Base-by-base conservation (phyloP, 2,888 invertebrate genomes). In the Dryobotodes eremita region DNA sequence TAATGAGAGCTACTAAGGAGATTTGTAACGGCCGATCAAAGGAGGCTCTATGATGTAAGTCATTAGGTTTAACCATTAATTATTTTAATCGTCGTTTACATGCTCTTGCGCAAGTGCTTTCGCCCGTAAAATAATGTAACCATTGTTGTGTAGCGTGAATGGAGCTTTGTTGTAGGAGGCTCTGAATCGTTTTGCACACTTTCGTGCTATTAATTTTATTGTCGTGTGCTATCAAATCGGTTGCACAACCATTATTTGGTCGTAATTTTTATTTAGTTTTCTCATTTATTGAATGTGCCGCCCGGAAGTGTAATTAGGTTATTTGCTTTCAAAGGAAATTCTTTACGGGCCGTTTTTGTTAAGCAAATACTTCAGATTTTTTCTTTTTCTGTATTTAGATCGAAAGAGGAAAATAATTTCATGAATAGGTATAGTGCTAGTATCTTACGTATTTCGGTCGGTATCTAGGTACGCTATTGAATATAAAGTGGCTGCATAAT, bases 21-120 rank as follows among this genome's bases (percentile, higher is more conserved):
- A 88, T 90, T 94, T 93, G 90, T 93, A 91, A 88, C 80, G 83
- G 82, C 84, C 57, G 86, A 90, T 93, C 90, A 92, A 93, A 92
- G 90, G 86, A 84, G 88, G 77, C 87, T 82, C 83, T 92, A 89
- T 94, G 94, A 95, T 92, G 94, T 93, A 95, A 94, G 92, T 93
- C 91, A 95, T 96, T 95, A 95, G 92, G 90, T 92, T 92, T 89
- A 92, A 90, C 92, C 93, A 96, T 96, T 96, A 96, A 95, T 96
- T 95, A 96, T 94, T 94, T 95, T 95, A 94, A 96, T 94, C 92
- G 93, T 91, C 94, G 92, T 95, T 95, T 94, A 95, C 92, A 91
- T 93, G 91, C 85, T 86, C 89, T 95, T 96, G 90, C 94, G 93
- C 91, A 96, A 96, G 88, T 92, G 94, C 95, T 95, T 96, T 96